These are phyloP conservation scores for Aphodius granarius DNA, from an alignment of 2,888 invertebrate genomes.

Conservation along the genomic window DNA sequence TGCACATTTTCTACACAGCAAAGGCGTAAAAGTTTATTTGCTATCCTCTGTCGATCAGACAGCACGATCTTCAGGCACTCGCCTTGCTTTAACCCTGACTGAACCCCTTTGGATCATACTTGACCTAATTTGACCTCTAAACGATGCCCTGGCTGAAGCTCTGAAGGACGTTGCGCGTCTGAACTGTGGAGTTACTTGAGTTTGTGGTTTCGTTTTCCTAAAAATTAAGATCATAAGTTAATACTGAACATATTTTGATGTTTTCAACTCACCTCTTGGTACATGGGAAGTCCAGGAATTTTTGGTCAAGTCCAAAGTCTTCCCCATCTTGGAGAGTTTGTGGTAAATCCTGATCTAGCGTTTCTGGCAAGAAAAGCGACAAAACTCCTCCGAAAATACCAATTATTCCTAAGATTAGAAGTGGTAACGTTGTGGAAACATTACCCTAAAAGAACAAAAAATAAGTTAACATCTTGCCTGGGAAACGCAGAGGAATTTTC, in stretches of 20 bases:
- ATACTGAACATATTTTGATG: background rate
- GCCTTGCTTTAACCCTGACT: slow-evolving; percentile 54
- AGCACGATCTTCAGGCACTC: slow-evolving; percentile 38
- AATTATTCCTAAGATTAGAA: slow-evolving; percentile 75
- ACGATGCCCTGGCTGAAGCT: slow-evolving; percentile 63
- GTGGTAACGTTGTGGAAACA: slow-evolving; percentile 70
- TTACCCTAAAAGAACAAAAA: slow-evolving; percentile 62
- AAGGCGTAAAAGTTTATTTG: background rate
- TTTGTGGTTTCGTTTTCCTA: slow-evolving; percentile 49
- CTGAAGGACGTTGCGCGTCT: slow-evolving; percentile 48
- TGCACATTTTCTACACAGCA: background rate
- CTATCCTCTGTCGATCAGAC: slow-evolving; percentile 18
- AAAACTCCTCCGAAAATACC: slow-evolving; percentile 75
- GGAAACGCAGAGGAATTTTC: background rate
- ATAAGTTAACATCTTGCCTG: too few species aligned
- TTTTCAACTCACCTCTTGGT: slow-evolving; percentile 61
- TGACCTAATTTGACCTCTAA: slow-evolving; percentile 66
- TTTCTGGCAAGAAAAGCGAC: slow-evolving; percentile 83
- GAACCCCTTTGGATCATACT: slow-evolving; percentile 61
- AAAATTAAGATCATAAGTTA: slow-evolving; percentile 25
- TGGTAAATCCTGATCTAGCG: slow-evolving; percentile 81
- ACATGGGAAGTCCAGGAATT: slow-evolving; percentile 81
- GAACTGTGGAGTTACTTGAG: slow-evolving; percentile 42
- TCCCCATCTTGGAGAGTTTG: slow-evolving; percentile 87
- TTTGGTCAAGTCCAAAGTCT: slow-evolving; percentile 78